Evolutionary conservation across 2,888 invertebrate species (phyloP), one percentile per base, ranked within the genome.

Genomic region (Microplitis manilae): DNA sequence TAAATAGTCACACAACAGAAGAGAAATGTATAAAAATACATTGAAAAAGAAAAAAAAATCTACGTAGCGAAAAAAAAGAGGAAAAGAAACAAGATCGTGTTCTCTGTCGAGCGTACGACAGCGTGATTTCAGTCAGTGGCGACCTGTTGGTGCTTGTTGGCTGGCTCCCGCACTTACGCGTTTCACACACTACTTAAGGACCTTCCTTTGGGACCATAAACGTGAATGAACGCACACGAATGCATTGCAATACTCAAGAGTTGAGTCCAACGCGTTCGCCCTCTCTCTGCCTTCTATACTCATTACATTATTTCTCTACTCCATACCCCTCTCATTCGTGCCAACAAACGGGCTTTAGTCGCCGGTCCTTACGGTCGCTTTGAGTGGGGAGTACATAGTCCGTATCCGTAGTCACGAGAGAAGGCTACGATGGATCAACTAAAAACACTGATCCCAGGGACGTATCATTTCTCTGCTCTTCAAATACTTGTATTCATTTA

Each of bases 121-220:
- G 84, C 81, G 83, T 83, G 86, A 85, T 84, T 84, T 82, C 83
- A 85, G 85, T 83, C 84, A 84, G 85, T 82, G 82, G 85, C 85
- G 85, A 86, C 86, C 85, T 85, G 85, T 86, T 85, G 85, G 85
- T 83, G 76, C 78, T 77, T 84, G 84, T 84, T 83, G 75, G 77
- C 68, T 73, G 81, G 86, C 86, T 86, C 83, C 86, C 86, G 86
- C 85, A 82, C 81, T 86, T 86, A 86, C 86, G 86, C 86, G 84
- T 81, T 61, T 70, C 72, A 71, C 62, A 41, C 68, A 68, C 70
- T 72, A 72, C 59, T 41, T 39, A 30, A 64, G 68, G 69, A 59
- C 67, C 67, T 62, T 50, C 68, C 75, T 30, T 20, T 17, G 9
- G 67, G 30, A 40, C 38, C 40, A 69, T 76, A 70, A 73, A 76